phyloP scores from a whole-genome alignment of 2,888 invertebrate genomes.

The Griposia aprilina region DNA sequence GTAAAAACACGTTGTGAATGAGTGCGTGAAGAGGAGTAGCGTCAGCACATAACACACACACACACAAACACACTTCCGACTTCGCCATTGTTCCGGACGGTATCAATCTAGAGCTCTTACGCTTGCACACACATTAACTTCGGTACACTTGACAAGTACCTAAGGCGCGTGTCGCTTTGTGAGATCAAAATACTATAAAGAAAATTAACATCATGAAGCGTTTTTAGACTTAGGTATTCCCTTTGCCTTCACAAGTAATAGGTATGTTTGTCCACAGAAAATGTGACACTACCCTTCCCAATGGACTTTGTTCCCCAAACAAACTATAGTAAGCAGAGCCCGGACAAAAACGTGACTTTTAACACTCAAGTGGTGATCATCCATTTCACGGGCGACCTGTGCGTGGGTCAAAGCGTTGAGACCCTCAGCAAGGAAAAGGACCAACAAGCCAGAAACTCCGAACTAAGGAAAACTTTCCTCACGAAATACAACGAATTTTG shows the following conservation, averaged over 20 bases:
- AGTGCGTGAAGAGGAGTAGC: no score
- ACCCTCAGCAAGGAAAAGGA: slow-evolving; percentile 92
- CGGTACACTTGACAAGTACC: no score
- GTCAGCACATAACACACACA: no score
- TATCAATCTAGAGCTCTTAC: no score
- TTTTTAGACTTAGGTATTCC: not conserved
- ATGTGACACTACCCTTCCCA: slow-evolving; percentile 77
- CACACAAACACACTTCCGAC: no score
- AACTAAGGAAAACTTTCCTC: slow-evolving; percentile 90
- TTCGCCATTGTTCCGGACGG: no score
- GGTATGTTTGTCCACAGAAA: slow-evolving; percentile 70
- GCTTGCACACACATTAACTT: no score
- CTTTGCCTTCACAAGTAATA: not conserved
- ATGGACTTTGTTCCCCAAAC: slow-evolving; percentile 81
- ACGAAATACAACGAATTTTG: slow-evolving; percentile 88
- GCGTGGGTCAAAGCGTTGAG: slow-evolving; percentile 90
- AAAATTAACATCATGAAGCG: not conserved
- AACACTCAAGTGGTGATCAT: slow-evolving; percentile 91
- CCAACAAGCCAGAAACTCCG: slow-evolving; percentile 92
- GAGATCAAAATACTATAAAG: not conserved
- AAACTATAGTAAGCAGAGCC: slow-evolving; percentile 81
- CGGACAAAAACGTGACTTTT: slow-evolving; percentile 87
- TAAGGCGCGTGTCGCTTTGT: no score
- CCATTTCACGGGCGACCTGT: slow-evolving; percentile 91
- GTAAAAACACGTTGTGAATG: no score